A percentile compares a stretch with the other conserved stretches of the same genome.
These are phyloP conservation scores for Lytechinus pictus DNA, from an alignment of 35 echinoderm and acorn worm genomes.

Conservation along the genomic window DNA sequence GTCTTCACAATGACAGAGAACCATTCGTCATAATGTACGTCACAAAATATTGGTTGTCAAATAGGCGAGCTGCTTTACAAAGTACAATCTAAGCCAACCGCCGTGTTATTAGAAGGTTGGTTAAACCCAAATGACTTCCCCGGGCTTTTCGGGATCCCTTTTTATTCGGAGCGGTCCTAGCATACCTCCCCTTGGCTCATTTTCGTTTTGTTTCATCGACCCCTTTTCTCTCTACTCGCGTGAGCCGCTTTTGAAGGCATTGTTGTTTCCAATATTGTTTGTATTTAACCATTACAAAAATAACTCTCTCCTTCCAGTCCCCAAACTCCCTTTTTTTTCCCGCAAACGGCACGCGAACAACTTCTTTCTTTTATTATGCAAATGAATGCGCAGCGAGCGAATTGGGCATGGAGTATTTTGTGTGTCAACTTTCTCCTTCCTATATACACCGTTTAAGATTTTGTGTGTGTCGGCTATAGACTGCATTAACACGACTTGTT, in stretches of 20 bases:
- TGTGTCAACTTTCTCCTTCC: not conserved
- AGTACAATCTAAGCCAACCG: constrained; percentile 17
- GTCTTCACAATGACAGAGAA: not conserved
- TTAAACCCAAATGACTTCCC: constrained; percentile 18
- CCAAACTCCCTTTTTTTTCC: not conserved
- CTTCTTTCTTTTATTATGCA: constrained; percentile 24
- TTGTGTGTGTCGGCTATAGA: not conserved
- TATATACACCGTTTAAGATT: not conserved
- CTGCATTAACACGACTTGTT: not conserved
- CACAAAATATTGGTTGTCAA: constrained; percentile 13
- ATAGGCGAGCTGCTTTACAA: not conserved
- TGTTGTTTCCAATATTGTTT: constrained; percentile 11
- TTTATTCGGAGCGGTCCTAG: not conserved
- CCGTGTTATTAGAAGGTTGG: constrained; percentile 1
- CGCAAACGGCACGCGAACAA: not conserved
- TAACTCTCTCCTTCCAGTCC: not conserved
- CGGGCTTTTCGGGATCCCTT: constrained; percentile 7
- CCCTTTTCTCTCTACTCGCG: not conserved
- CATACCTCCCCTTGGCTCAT: constrained; percentile 17
- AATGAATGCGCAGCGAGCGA: constrained; percentile 22
- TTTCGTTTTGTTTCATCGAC: constrained; percentile 29
- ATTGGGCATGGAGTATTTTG: not conserved
- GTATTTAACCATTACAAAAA: constrained; percentile 8
- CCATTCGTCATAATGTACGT: constrained; percentile 18
- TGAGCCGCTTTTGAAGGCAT: not conserved